Evolutionary conservation across 2,113 vertebrate genomes (phyloP).

Genomic region (Myxocyprinus asiaticus): DNA sequence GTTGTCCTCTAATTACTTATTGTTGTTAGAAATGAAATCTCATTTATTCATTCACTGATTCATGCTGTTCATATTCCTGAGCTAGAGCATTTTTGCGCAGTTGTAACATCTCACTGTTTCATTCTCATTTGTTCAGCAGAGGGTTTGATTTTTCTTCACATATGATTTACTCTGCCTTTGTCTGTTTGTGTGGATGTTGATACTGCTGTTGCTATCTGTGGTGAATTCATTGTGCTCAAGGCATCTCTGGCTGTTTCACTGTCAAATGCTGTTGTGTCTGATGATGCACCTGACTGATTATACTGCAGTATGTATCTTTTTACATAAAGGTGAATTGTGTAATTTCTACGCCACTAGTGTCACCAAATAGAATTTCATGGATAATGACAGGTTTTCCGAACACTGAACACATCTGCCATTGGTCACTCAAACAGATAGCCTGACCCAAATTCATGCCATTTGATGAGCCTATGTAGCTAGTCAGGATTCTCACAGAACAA

Average conservation of each 20-base stretch:
- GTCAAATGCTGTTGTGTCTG: not conserved
- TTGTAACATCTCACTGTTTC: slow-evolving; percentile 20
- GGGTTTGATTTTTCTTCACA: slow-evolving; percentile 36
- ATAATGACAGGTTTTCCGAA: no score
- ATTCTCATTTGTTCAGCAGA: slow-evolving; percentile 24
- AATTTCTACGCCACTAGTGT: no score
- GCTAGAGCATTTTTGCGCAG: slow-evolving; percentile 5
- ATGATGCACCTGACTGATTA: no score
- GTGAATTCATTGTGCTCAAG: slow-evolving; percentile 44
- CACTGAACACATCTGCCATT: no score
- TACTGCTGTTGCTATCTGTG: slow-evolving; percentile 43
- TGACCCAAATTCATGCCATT: no score
- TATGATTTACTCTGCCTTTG: slow-evolving; percentile 49
- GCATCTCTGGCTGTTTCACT: slow-evolving; percentile 23
- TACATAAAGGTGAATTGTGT: no score
- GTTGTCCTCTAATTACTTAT: not conserved
- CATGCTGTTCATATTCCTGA: slow-evolving; percentile 6
- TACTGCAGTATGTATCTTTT: no score
- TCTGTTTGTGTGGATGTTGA: slow-evolving; percentile 31
- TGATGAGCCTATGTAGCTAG: no score
- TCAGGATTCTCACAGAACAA: no score
- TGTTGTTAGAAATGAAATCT: slow-evolving; percentile 43
- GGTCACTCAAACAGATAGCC: no score
- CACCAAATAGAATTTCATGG: no score
- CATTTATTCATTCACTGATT: slow-evolving; percentile 19